These are phyloP conservation scores for Blastomussa wellsi DNA, from an alignment of 92 coral and sea anemone species.

Conservation along the genomic window DNA sequence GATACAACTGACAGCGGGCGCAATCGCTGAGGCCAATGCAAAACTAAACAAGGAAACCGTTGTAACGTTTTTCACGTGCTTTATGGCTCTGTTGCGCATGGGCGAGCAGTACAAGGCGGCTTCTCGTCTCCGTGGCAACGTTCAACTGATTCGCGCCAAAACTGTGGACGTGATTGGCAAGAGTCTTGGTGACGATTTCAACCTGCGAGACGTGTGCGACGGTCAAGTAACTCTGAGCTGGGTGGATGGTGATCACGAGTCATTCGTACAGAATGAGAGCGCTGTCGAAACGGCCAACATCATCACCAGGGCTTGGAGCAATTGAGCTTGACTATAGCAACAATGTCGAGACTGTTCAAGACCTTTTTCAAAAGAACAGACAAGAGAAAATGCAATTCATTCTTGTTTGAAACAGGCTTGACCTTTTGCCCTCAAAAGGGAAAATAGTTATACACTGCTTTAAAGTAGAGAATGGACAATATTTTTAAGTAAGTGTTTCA, in stretches of 20 bases:
- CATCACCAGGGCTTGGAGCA: slow-evolving; percentile 47
- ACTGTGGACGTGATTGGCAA: slow-evolving; percentile 64
- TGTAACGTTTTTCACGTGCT: slow-evolving; percentile 48
- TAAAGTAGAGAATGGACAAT: background rate
- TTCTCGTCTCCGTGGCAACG: slow-evolving; percentile 61
- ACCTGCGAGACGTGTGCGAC: slow-evolving; percentile 62
- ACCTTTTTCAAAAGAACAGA: background rate
- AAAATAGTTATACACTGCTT: background rate
- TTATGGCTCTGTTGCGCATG: slow-evolving; percentile 75
- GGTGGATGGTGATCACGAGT: slow-evolving; percentile 87
- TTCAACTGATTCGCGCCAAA: slow-evolving; percentile 77
- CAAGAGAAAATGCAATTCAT: background rate
- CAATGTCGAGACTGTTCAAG: background rate
- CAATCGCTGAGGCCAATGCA: slow-evolving; percentile 53
- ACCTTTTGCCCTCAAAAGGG: background rate
- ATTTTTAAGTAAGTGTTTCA: background rate
- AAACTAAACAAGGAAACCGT: slow-evolving; percentile 44
- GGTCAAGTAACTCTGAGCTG: slow-evolving; percentile 66
- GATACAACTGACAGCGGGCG: slow-evolving; percentile 52
- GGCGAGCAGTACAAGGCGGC: slow-evolving; percentile 72
- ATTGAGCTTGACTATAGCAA: slow-evolving; percentile 4
- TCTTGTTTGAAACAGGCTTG: background rate
- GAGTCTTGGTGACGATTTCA: slow-evolving; percentile 73
- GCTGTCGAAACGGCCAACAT: slow-evolving; percentile 77
- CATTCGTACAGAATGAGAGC: slow-evolving; percentile 70